These are phyloP conservation scores for Myxocyprinus asiaticus DNA, from an alignment of 2,113 vertebrate genomes.

Conservation along the genomic window DNA sequence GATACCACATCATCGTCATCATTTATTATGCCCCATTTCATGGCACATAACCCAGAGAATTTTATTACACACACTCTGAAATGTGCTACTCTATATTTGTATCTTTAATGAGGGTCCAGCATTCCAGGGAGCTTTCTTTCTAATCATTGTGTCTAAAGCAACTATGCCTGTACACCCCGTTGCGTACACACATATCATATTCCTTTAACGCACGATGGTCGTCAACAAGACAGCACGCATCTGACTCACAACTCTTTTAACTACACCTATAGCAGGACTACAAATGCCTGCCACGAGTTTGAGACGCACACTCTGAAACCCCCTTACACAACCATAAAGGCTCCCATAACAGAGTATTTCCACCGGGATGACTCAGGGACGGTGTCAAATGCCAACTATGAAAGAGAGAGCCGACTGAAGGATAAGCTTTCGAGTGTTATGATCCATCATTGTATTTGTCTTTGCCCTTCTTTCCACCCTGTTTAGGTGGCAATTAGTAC, in stretches of 20 bases:
- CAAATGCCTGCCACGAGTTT: conserved; percentile 50
- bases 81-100: conserved; percentile 65
- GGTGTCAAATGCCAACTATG: conserved; percentile 59
- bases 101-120: conserved; percentile 64
- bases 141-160: conserved; percentile 68
- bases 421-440: conserved; percentile 53
- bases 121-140: conserved; percentile 63
- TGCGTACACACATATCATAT: conserved; percentile 26
- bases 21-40: conserved; percentile 66
- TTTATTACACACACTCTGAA: conserved; percentile 58
- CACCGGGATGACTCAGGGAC: conserved; percentile 32
- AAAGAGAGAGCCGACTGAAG: conserved; percentile 44
- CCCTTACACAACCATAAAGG: conserved; percentile 39
- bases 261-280: conserved; percentile 47
- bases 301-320: conserved; percentile 19
- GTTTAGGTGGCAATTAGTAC: conserved; percentile 67
- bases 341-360: conserved; percentile 44
- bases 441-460: conserved; percentile 67
- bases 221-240: conserved; percentile 45
- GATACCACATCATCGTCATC: conserved; percentile 27
- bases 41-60: conserved; percentile 57
- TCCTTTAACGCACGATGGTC: conserved; percentile 34
- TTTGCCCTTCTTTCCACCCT: conserved; percentile 62
- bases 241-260: conserved; percentile 47
- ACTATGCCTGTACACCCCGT: conserved; percentile 47